Base-by-base conservation (phyloP, 2,888 invertebrate genomes). In the Villa cingulata region DNA sequence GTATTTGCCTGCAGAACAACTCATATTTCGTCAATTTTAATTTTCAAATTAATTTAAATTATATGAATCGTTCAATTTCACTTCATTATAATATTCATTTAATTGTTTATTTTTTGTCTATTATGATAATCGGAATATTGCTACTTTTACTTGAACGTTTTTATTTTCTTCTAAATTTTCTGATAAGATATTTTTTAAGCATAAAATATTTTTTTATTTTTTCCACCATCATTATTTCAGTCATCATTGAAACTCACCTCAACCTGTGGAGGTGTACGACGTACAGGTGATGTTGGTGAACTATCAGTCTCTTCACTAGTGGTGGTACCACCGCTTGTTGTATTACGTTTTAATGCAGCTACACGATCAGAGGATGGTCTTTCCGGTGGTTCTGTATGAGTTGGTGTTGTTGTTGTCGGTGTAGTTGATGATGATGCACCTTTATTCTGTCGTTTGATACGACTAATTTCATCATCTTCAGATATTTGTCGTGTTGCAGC, bases 391-490 rank as follows among this genome's bases (percentile, higher is more conserved):
- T 57, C 55, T 41, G 68, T 62, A 23, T 58, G 48, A 4, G 70
- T 56, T 10, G 65, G 53, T 9, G 70, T 63, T 18, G 79, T 76
- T 14, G 80, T 72, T 20, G 80, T 75, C 17, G 81, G n/a, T 10
- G 65, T 53, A 9, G 70, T 63, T 18, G 79, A 76, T 14, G 80
- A 72, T 20, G 80, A 75, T 18, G 81, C 78, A 48, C 73, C 77
- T 66, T 89, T 89, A 61, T 86, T 90, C 69, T 86, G 86, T 62
- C 85, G 83, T 70, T 91, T 91, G 54, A 87, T 84, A 60, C 83
- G 80, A 12, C 85, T 75, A 53, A 91, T 88, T 66, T 92, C 92
- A 61, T 90, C 89, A 59, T 89, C 90, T 70, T 91, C 91, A 63
- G 87, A 87, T 54, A 83, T 76, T 68, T 89, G 88, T 51, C 87